Base-by-base conservation (phyloP, 1,140 invertebrate genomes). In the Anagrus nilaparvatae region DNA sequence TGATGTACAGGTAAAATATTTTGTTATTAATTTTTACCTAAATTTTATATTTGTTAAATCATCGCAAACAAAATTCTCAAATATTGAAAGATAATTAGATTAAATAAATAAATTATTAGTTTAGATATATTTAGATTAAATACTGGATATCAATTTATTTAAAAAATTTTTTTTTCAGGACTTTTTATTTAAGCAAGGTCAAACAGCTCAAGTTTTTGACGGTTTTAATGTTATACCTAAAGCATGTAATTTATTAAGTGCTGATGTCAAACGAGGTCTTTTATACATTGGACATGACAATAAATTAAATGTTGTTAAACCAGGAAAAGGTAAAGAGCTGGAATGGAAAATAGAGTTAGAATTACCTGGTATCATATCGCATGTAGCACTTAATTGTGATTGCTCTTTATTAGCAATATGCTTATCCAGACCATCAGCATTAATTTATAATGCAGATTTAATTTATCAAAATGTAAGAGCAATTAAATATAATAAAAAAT, bases 371-470 rank as follows among this genome's bases (percentile, higher is more conserved):
- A 28, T 23, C 27, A 45, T 61, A 10, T 54, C 43, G 18, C 53
- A 56, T 31, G 36, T 67, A 24, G 51, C 51, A n/a, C 41, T 67
- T 27, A 69, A 54, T 42, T 67, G 63, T 48, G 63, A 67, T 47
- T 60, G 42, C 46, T 53, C 59, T 9, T 60, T 57, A 30, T 40
- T 69, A n/a, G 61, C 61, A 12, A 21, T 67, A 18, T 54, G 51
- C 29, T 58, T 56, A 27, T 30, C 43, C 28, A 28, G 36, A 42
- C 50, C 63, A 23, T 47, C 40, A 8, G 47, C 60, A 27, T 48
- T 55, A 14, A 60, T 69, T 40, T 67, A 67, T 28, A 56, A 60
- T 52, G 57, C 54, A 7, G 35, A 40, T 24, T 51, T 52, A 12
- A 31, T 68, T 20, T 17, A 14, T 2, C 61, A 51, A 54, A 55